phyloP scores from a whole-genome alignment of 92 coral and sea anemone genomes.

The Umimayanthus chanpuru region DNA sequence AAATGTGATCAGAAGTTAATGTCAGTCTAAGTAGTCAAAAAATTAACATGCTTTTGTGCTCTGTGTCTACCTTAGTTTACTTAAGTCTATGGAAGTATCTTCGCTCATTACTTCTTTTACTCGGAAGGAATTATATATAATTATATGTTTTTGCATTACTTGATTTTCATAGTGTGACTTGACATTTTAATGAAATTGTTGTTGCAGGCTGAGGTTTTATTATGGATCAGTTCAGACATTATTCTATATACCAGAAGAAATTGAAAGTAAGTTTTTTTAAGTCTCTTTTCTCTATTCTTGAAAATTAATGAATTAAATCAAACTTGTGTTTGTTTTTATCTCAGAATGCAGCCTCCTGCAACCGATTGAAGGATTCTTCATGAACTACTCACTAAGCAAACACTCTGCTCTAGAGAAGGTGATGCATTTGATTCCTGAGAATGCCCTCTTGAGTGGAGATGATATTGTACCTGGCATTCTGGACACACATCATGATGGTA shows the following conservation, averaged over 20 bases:
- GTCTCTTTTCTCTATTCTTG: not conserved
- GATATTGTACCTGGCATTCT: conserved; percentile 95
- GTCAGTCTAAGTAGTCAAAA: too few relatives aligned
- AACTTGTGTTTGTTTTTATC: not conserved
- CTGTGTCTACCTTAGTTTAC: too few relatives aligned
- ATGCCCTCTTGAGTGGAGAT: conserved; percentile 91
- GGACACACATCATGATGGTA: conserved; percentile 84
- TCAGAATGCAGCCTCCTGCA: conserved; percentile 54
- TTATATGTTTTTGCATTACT: too few relatives aligned
- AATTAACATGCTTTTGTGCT: too few relatives aligned
- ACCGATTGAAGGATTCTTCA: conserved; percentile 70
- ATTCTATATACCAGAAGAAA: conserved; percentile 36
- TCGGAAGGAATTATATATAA: too few relatives aligned
- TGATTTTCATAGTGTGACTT: too few relatives aligned
- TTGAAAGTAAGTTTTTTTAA: not conserved
- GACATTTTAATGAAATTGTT: not conserved
- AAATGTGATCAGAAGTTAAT: too few relatives aligned
- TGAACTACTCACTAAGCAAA: conserved; percentile 79
- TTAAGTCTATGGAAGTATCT: too few relatives aligned
- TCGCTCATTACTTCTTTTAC: too few relatives aligned
- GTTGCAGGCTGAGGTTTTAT: conserved; percentile 39
- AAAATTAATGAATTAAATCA: not conserved
- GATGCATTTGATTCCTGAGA: conserved; percentile 92
- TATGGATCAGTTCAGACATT: conserved; percentile 43
- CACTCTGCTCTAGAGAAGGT: conserved; percentile 84